Conservation (phyloP, 2,113 vertebrate genomes). For the Falco punctatus region DNA sequence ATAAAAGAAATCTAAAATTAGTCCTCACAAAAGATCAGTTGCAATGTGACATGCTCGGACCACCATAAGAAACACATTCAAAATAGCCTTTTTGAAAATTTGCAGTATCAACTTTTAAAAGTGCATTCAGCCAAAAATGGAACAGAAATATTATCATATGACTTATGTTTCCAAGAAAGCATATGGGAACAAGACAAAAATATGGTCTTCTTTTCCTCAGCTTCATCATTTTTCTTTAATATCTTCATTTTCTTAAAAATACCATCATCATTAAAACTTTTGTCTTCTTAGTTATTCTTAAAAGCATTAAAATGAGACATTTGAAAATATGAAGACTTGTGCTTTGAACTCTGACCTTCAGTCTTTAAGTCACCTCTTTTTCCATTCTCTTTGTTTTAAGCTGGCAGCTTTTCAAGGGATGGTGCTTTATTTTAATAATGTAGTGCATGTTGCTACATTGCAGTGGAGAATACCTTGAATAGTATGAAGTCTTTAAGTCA, state of each 20-base stretch:
- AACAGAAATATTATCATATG: not conserved
- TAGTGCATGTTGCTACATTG: not conserved
- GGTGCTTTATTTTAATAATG: not conserved
- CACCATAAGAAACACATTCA: not conserved
- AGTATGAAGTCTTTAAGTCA: not conserved
- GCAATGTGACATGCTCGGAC: not conserved
- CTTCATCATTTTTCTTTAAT: not conserved
- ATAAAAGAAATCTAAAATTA: not conserved
- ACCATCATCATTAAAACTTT: not conserved
- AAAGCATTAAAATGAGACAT: fast-evolving
- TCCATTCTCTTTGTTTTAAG: not conserved
- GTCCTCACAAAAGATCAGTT: not conserved
- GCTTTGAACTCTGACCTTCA: not conserved
- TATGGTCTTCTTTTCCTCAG: not conserved
- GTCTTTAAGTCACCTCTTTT: not conserved
- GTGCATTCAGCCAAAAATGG: not conserved
- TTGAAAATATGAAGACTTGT: not conserved
- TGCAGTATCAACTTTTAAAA: not conserved
- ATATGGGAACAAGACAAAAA: not conserved
- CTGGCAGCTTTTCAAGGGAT: not conserved
- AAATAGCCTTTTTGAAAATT: not conserved
- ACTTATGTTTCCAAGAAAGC: not conserved
- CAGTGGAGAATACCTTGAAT: not conserved
- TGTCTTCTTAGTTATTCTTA: not conserved
- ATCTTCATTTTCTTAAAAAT: not conserved